Percentiles rank a stretch among this genome's conserved stretches.
These are phyloP conservation scores for Barbus barbus DNA, from an alignment of 2,113 vertebrate genomes.

Conservation along the genomic window DNA sequence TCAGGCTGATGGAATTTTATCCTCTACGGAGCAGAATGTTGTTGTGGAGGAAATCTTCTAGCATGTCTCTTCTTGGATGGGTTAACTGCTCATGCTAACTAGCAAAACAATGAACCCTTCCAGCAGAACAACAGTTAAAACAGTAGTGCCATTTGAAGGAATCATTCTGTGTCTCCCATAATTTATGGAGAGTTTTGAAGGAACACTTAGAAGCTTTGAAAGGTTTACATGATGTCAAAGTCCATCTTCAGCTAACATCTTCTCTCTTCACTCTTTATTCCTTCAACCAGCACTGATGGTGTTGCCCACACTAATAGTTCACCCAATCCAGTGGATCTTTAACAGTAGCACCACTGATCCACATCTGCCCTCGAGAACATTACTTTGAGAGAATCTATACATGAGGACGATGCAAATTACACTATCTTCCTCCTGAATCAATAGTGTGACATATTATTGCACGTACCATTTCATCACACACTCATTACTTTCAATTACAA, in stretches of 20 bases:
- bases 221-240: neutral
- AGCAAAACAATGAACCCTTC: neutral
- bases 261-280: neutral
- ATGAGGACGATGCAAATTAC: conserved; percentile 62
- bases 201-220: no score
- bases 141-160: neutral
- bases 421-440: conserved; percentile 64
- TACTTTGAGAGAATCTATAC: conserved; percentile 58
- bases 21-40: neutral
- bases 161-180: no score
- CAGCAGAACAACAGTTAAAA: neutral
- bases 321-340: conserved; percentile 20
- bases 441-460: conserved; percentile 60
- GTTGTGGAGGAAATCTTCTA: neutral
- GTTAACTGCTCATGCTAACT: neutral
- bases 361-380: conserved; percentile 36
- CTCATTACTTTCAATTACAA: conserved; percentile 61
- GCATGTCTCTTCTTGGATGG: neutral
- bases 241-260: neutral
- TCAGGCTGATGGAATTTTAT: neutral
- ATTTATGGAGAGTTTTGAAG: neutral
- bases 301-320: neutral
- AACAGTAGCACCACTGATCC: conserved; percentile 21
- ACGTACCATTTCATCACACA: conserved; percentile 45
- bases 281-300: neutral